Conservation (phyloP, 2,888 invertebrate genomes). For the Mayetiola destructor region DNA sequence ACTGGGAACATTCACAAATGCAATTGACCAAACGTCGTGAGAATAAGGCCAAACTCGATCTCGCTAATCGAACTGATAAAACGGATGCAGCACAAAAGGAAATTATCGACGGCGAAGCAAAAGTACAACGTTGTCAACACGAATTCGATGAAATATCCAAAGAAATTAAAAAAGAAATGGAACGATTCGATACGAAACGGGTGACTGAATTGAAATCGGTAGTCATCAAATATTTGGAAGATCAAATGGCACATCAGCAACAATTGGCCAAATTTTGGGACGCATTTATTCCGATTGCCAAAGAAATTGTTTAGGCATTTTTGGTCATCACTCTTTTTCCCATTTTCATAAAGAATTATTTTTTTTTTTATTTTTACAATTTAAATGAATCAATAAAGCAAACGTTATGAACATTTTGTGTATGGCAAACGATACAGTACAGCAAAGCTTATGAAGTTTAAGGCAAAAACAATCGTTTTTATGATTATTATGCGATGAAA, state of each 20-base stretch:
- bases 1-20: conserved; percentile 94
- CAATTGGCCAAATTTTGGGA: conserved; percentile 93
- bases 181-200: conserved; percentile 76
- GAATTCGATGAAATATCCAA: conserved; percentile 91
- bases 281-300: conserved; percentile 87
- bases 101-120: conserved; percentile 92
- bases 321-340: too few species aligned
- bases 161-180: conserved; percentile 87
- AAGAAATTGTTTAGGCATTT: conserved; percentile 60
- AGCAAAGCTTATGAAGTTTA: too few species aligned
- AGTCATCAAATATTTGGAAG: conserved; percentile 82
- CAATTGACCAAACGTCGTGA: conserved; percentile 89
- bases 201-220: conserved; percentile 81
- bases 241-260: conserved; percentile 87
- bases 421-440: too few species aligned
- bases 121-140: conserved; percentile 91
- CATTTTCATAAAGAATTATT: background rate
- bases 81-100: conserved; percentile 76
- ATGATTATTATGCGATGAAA: too few species aligned
- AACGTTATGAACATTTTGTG: too few species aligned
- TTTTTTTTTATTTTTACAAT: background rate
- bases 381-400: background rate
- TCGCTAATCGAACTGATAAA: conserved; percentile 80
- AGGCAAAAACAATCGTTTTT: too few species aligned
- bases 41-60: conserved; percentile 79